phyloP scores from a whole-genome alignment of 2,797 vertebrate genomes.

The Gymnodraco acuticeps region DNA sequence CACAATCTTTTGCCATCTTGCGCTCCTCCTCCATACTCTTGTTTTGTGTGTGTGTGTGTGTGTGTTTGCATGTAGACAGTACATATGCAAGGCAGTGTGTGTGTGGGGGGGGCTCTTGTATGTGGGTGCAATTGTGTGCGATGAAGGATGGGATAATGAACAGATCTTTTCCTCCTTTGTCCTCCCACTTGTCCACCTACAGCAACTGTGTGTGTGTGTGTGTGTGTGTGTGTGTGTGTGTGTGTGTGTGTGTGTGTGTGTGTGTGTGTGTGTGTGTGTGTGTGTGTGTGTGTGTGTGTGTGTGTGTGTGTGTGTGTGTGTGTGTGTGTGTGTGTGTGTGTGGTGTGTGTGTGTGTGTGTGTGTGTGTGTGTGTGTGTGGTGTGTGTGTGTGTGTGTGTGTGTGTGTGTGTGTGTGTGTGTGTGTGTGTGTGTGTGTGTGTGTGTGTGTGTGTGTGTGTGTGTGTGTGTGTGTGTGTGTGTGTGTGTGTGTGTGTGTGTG shows the following conservation, averaged over 20 bases:
- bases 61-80: background rate
- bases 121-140: constrained; percentile 5
- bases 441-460: constrained; percentile 10
- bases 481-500: constrained; percentile 6
- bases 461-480: constrained; percentile 4
- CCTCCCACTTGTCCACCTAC: constrained; percentile 71
- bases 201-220: constrained; percentile 23
- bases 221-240: background rate
- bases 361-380: constrained; percentile 10
- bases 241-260: too few relatives aligned
- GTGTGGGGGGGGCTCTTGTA: constrained; percentile 22
- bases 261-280: background rate
- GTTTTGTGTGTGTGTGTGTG: constrained; percentile 19
- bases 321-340: constrained; percentile 7
- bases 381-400: constrained; percentile 8
- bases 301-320: constrained; percentile 14
- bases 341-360: constrained; percentile 6
- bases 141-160: constrained; percentile 49
- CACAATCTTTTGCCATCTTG: constrained; percentile 53
- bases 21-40: constrained; percentile 36
- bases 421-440: constrained; percentile 9
- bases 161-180: constrained; percentile 51
- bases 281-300: constrained; percentile 5
- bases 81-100: constrained; percentile 45
- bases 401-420: constrained; percentile 3